Evolutionary conservation across 1,140 invertebrate species (phyloP), one percentile per base, ranked within the genome.

Genomic region (Chlorops oryzae): DNA sequence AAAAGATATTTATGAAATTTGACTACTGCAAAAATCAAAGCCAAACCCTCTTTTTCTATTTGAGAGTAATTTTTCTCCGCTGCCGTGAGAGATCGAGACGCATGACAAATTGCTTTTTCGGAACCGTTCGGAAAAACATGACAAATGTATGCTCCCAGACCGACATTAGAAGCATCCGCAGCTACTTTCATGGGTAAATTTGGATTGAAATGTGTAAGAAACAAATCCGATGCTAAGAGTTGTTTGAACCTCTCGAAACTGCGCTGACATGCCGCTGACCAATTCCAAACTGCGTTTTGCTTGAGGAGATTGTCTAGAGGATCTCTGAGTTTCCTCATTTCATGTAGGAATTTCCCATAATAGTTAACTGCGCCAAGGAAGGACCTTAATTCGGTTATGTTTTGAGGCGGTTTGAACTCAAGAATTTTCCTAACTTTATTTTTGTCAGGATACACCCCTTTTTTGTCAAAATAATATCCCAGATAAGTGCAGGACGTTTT

Each of bases 1-100:
- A 41, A 56, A 9, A 57, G 53, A 62, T 63, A 71, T 45, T 63
- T 47, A 48, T 63, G 59, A 59, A 74, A 56, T 52, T 42, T 72
- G n/a, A n/a, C 62, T 6, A 59, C 47, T 18, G 59, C 62, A 52
- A 73, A 77, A 2, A 76, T 53, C 45, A 75, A 65, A 12, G 73
- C 73, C 25, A 76, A 48, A 5, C 71, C 54, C n/a, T n/a, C n/a
- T 57, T 78, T 74, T 54, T 70, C 32, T 70, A 72, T 41, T 24
- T 57, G 78, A 62, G 18, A 64, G 52, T 34, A 49, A 17, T n/a
- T n/a, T n/a, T n/a, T n/a, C n/a, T n/a, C n/a, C n/a, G n/a, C n/a
- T n/a, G n/a, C n/a, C 5, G 68, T 73, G 13, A 77, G 50, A 10
- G 67, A 47, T 44, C 66, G 47, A 9, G 70, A 74, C n/a, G 65